Evolutionary conservation across 64 coral and sea anemone genomes (phyloP).

Genomic region (Platygyra sinensis): DNA sequence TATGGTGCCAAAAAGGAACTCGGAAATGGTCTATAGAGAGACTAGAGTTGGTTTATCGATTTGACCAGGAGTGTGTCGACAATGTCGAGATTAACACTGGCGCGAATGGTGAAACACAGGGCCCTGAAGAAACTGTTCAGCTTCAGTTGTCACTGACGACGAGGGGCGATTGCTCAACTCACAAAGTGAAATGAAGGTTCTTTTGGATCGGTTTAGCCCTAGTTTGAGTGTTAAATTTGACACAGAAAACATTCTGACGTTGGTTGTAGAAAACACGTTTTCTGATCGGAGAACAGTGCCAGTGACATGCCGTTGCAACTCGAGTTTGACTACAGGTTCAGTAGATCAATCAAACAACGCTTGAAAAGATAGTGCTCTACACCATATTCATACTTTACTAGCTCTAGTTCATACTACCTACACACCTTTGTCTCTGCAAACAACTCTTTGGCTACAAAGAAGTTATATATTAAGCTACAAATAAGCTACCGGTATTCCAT

Average conservation of each 20-base stretch:
- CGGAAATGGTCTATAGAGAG: neutral
- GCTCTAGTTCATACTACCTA: conserved; percentile 17
- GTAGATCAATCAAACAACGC: conserved; percentile 28
- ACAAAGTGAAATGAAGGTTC: conserved; percentile 12
- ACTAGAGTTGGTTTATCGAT: conserved; percentile 47
- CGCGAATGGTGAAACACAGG: conserved; percentile 35
- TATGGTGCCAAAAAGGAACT: no score
- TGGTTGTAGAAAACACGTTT: conserved; percentile 46
- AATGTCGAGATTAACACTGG: conserved; percentile 36
- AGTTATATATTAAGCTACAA: no score
- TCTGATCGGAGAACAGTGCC: conserved; percentile 18
- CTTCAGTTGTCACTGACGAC: conserved; percentile 40
- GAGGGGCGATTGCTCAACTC: conserved; percentile 13
- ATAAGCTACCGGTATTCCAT: no score
- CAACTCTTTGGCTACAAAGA: neutral
- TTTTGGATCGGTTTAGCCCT: conserved; percentile 38
- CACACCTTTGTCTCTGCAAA: conserved; percentile 18
- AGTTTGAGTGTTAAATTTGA: conserved; percentile 28
- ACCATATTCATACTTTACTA: neutral
- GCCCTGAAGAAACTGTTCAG: conserved; percentile 37
- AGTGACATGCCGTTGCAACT: conserved; percentile 46
- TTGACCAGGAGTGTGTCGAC: conserved; percentile 43
- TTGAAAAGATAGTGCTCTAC: conserved; percentile 15
- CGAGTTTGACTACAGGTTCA: conserved; percentile 36
- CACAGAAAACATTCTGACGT: conserved; percentile 20